Evolutionary conservation across 1,140 invertebrate species (phyloP), one percentile per base, ranked within the genome.

Genomic region (Lepidurus arcticus): DNA sequence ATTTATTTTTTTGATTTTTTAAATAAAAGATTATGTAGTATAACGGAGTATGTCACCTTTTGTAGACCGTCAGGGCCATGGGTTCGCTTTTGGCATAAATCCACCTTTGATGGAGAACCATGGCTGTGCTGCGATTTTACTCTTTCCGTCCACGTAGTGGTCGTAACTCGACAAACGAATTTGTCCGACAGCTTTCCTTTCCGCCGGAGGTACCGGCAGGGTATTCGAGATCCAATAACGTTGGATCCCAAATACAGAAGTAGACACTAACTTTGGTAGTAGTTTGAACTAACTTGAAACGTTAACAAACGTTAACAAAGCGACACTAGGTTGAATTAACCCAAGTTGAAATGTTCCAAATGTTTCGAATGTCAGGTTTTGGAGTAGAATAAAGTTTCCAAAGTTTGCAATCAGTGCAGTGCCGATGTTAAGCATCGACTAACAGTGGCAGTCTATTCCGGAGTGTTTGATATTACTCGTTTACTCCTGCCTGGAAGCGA

Each of bases 21-120:
- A 1, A 34, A 34, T 34, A 34, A 34, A 34, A 34, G 34, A 34
- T 34, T 34, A 34, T 3, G 3, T 34, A 34, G 21, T n/a, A 65
- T 65, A 65, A 6, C 13, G 21, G 7, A 7, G 47, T n/a, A 65
- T n/a, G 21, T 65, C 53, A 65, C 53, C 53, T 65, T 65, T 65
- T 65, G 21, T 9, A 21, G 53, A 16, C 9, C 8, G 53, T 21
- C 21, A 65, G 16, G 21, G 53, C 53, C 21, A 65, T 65, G 53
- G 53, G 53, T 21, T 65, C 53, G n/a, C 53, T 65, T 65, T 65
- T 65, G 0, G 53, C 21, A 21, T 65, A 65, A 21, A 65, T 65
- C 53, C 53, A 65, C 53, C 53, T 65, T 65, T 65, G 53, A 65
- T 65, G 53, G n/a, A 65, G 53, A 4, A 65, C 53, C 53, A 65